Conservation (phyloP, 1,140 invertebrate species). For the Aricia agestis region DNA sequence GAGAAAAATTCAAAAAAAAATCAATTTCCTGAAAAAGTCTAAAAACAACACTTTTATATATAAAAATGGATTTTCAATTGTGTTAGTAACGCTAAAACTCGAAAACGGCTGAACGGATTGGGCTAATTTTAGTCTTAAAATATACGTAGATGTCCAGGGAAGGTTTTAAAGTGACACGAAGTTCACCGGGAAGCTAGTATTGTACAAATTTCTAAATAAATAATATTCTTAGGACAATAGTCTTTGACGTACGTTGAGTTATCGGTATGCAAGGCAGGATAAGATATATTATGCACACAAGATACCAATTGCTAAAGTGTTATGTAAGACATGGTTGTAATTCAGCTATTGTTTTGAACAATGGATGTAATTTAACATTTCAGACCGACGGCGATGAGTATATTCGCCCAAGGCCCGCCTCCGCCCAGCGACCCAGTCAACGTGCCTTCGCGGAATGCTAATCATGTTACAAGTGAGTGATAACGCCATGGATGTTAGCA, state of each 20-base stretch:
- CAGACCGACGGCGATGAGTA: slow-evolving; percentile 77
- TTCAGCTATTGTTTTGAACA: neutral
- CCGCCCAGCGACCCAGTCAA: slow-evolving; percentile 63
- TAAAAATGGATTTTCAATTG: too few relatives aligned
- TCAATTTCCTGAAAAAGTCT: too few relatives aligned
- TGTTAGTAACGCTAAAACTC: too few relatives aligned
- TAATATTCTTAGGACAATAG: neutral
- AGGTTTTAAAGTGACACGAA: too few relatives aligned
- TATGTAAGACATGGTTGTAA: neutral
- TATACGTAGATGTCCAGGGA: too few relatives aligned
- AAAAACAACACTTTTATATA: too few relatives aligned
- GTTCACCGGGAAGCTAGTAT: too few relatives aligned
- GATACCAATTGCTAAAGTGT: neutral
- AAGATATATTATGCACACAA: neutral
- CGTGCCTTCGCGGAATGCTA: slow-evolving; percentile 52
- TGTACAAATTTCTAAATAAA: neutral
- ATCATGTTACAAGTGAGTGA: slow-evolving; percentile 50
- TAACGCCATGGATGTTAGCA: slow-evolving; percentile 8
- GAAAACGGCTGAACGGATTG: too few relatives aligned
- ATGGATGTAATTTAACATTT: slow-evolving; percentile 30
- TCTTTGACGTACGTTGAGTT: too few relatives aligned
- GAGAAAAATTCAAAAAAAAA: too few relatives aligned
- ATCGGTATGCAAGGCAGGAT: neutral
- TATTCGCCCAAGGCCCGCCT: slow-evolving; percentile 74
- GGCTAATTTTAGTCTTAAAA: too few relatives aligned